phyloP scores from a whole-genome alignment of 2,888 invertebrate species.

The Erebia aethiops region DNA sequence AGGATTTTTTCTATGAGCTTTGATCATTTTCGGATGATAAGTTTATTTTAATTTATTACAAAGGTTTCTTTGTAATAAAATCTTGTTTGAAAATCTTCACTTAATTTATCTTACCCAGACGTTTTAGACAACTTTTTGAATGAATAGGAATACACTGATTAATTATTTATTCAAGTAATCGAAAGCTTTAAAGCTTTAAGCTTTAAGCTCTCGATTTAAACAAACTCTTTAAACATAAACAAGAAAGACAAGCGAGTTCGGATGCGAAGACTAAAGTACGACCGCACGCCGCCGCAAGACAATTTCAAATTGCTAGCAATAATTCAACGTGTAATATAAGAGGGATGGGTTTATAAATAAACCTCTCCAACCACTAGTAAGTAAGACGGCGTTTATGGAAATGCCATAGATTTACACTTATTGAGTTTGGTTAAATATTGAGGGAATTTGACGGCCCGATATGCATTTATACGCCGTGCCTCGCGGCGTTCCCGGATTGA shows the following conservation, averaged over 20 bases:
- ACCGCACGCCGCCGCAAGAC: conserved; percentile 52
- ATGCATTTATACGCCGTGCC: conserved; percentile 31
- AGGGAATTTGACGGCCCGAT: conserved; percentile 30
- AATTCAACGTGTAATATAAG: conserved; percentile 54
- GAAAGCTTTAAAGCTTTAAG: too few relatives aligned
- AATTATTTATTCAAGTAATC: too few relatives aligned
- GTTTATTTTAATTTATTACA: too few relatives aligned
- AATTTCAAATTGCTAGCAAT: conserved; percentile 56
- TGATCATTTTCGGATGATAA: too few relatives aligned
- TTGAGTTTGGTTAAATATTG: conserved; percentile 49
- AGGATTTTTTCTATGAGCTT: too few relatives aligned
- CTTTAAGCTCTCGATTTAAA: too few relatives aligned
- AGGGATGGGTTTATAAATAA: conserved; percentile 55
- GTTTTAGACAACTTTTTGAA: too few relatives aligned
- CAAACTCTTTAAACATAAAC: conserved; percentile 38
- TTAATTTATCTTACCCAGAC: too few relatives aligned
- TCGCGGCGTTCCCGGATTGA: conserved; percentile 20
- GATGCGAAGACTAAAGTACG: conserved; percentile 42
- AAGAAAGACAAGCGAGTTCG: conserved; percentile 41
- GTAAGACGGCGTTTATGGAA: conserved; percentile 55
- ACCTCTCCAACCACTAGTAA: conserved; percentile 47
- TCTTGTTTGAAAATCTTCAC: too few relatives aligned
- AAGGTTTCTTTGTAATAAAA: too few relatives aligned
- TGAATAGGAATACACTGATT: too few relatives aligned
- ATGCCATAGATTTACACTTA: conserved; percentile 56